These are phyloP conservation scores for Lordiphosa mommai DNA, from an alignment of 1,140 invertebrate genomes.

Conservation along the genomic window DNA sequence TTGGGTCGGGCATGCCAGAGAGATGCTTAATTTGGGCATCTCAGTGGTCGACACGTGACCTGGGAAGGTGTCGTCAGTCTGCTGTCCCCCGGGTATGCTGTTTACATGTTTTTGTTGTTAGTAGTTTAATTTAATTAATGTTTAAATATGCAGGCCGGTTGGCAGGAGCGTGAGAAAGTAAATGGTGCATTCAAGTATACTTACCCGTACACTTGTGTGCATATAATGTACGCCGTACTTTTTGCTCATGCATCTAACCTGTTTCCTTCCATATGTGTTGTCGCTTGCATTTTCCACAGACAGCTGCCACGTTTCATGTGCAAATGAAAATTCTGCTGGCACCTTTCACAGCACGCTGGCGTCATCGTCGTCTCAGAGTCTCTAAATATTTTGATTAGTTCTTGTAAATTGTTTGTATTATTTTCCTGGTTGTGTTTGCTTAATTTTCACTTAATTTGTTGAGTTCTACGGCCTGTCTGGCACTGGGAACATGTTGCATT, in stretches of 20 bases:
- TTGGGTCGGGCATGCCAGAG: slow-evolving; percentile 13
- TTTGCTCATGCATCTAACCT: slow-evolving; percentile 37
- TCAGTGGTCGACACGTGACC: slow-evolving; percentile 53
- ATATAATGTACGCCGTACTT: background rate
- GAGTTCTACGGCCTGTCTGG: slow-evolving; percentile 41
- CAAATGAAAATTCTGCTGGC: slow-evolving; percentile 27
- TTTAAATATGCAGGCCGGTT: slow-evolving; percentile 48
- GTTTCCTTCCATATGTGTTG: slow-evolving; percentile 29
- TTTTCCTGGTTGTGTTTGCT: slow-evolving; percentile 32
- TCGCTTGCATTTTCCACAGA: slow-evolving; percentile 40
- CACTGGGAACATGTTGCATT: slow-evolving; percentile 67
- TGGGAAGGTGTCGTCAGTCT: slow-evolving; percentile 45
- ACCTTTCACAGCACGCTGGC: slow-evolving; percentile 48
- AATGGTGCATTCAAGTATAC: background rate
- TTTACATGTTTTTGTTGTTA: slow-evolving; percentile 67
- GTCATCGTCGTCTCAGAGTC: slow-evolving; percentile 13
- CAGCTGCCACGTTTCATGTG: slow-evolving; percentile 50
- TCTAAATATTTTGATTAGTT: slow-evolving; percentile 70
- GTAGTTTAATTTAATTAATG: slow-evolving; percentile 73
- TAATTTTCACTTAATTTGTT: slow-evolving; percentile 49
- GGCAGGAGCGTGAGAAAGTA: slow-evolving; percentile 39
- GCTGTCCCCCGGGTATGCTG: slow-evolving; percentile 34
- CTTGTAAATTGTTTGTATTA: slow-evolving; percentile 56
- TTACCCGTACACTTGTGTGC: background rate
- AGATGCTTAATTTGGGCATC: slow-evolving; percentile 62